Base-by-base conservation (phyloP, 2,113 vertebrate species). In the Pipa parva region DNA sequence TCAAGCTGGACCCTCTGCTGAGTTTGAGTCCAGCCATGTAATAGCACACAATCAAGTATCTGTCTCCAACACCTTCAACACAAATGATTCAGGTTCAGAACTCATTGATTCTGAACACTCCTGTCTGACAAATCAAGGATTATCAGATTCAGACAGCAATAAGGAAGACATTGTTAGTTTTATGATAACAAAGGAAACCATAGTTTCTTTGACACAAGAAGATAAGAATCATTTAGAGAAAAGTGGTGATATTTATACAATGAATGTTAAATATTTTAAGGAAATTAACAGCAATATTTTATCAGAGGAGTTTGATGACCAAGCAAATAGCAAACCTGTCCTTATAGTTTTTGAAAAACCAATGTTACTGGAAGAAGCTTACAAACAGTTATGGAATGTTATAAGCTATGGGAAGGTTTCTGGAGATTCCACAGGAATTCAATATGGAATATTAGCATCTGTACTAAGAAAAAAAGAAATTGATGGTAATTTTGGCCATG, bases 141-240 rank as follows among this genome's bases (percentile, higher is more conserved):
- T n/a, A n/a, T n/a, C 22, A 39, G 29, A 50, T 0, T 13, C 21
- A 1, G 20, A 39, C 36, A 39, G 13, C 11, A 42, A 42, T 5
- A n/a, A 26, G 3, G 70, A 57, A 48, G 72, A 74, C 63, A 75
- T 56, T 2, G 12, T 74, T 45, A 48, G 66, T 39, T 57, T 81
- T 48, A 65, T 87, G 56, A 63, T 33, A 4, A 77, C 70, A 1
- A 69, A 85, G 62, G 9, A 28, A 37, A 71, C 76, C 49, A 72
- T 84, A 45, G 66, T 63, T 3, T 71, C 74, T n/a, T 27, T 83
- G 54, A 75, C 81, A 0, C 15, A 71, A 17, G 56, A 15, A 0
- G 50, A 79, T 39, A 58, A 0, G 7, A 71, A 63, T 31, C 59
- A 74, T 15, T 59, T 84, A 26, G 58, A 13, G 28, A 36, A 1